Conservation (phyloP, 1,140 invertebrate species). For the Zaprionus kolodkinae region DNA sequence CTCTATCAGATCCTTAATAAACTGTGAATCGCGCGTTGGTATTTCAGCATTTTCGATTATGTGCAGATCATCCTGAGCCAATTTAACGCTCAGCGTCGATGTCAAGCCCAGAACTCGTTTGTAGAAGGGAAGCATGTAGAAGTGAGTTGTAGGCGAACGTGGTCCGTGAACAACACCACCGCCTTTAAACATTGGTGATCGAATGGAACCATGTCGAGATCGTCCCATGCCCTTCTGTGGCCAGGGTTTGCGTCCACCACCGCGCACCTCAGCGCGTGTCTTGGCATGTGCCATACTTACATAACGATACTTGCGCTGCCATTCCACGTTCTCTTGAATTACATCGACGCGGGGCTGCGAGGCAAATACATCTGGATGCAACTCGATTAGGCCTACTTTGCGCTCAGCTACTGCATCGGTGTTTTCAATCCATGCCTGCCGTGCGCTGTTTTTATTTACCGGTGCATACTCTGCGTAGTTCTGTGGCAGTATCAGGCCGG, state of each 20-base stretch:
- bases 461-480: constrained; percentile 55
- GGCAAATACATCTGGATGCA: constrained; percentile 96
- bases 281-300: constrained; percentile 91
- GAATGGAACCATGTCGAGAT: constrained; percentile 95
- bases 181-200: constrained; percentile 92
- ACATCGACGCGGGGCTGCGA: constrained; percentile 94
- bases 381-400: constrained; percentile 92
- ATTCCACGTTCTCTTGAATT: constrained; percentile 93
- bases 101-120: constrained; percentile 91
- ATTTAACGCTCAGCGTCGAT: constrained; percentile 93
- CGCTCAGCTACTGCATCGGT: constrained; percentile 91
- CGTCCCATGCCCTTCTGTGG: constrained; percentile 96
- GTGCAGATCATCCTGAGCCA: constrained; percentile 97
- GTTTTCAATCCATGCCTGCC: constrained; percentile 97
- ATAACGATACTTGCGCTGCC: constrained; percentile 94
- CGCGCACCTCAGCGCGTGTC: constrained; percentile 92
- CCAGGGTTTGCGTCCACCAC: constrained; percentile 96
- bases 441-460: constrained; percentile 62
- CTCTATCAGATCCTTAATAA: constrained; percentile 91
- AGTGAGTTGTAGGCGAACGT: constrained; percentile 93
- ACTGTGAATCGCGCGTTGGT: constrained; percentile 92
- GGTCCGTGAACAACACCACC: constrained; percentile 96
- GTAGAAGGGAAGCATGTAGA: constrained; percentile 95
- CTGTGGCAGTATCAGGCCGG: constrained; percentile 64
- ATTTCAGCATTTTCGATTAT: constrained; percentile 95